Conservation (phyloP, 2,113 vertebrate genomes). For the Mormyrus lacerda region DNA sequence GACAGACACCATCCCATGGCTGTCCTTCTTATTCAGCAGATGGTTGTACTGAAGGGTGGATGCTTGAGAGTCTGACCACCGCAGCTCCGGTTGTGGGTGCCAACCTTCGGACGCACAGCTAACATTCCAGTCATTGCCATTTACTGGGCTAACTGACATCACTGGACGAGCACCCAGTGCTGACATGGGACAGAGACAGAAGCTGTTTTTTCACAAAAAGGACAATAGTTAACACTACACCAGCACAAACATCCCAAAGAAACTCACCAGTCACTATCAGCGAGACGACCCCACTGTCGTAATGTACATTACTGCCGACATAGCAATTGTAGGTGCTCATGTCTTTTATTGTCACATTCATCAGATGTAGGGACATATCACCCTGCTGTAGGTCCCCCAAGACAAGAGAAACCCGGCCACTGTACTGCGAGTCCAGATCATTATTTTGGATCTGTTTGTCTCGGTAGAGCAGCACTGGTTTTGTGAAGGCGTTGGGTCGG, state of each 20-base stretch:
- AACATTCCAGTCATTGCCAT: constrained; percentile 34
- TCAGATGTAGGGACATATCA: constrained; percentile 46
- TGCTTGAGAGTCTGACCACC: constrained; percentile 27
- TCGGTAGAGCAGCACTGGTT: constrained; percentile 23
- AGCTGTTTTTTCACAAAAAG: not conserved
- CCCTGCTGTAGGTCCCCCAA: constrained; percentile 31
- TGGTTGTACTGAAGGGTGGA: not conserved
- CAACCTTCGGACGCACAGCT: constrained; percentile 55
- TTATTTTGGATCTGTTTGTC: not conserved
- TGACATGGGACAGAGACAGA: constrained; percentile 17
- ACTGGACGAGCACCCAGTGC: constrained; percentile 35
- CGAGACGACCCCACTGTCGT: not conserved
- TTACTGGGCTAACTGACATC: constrained; percentile 21
- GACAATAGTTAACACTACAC: not conserved
- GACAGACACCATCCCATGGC: constrained; percentile 33
- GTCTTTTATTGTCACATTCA: constrained; percentile 34
- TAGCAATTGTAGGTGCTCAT: constrained; percentile 41
- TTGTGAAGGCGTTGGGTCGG: not conserved
- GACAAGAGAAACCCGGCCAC: constrained; percentile 38
- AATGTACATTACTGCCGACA: constrained; percentile 35
- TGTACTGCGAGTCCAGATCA: not conserved
- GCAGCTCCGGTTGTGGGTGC: constrained; percentile 44
- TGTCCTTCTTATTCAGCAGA: not conserved
- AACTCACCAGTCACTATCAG: constrained; percentile 47
- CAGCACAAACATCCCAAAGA: not conserved